Evolutionary conservation across 2,888 invertebrate species (phyloP).

Genomic region (Lasioglossum malachurum): DNA sequence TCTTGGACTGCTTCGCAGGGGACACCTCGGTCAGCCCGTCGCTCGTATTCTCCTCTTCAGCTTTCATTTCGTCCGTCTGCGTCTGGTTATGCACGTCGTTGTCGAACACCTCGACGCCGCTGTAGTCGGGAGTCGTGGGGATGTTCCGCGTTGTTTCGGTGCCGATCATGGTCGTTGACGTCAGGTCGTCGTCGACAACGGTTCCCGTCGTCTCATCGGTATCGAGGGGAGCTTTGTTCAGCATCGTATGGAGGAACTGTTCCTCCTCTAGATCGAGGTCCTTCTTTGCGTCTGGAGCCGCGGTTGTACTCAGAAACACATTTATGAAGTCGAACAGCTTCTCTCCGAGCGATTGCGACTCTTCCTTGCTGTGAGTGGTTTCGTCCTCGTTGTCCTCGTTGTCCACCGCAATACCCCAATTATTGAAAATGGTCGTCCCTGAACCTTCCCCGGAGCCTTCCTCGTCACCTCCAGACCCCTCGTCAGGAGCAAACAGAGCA

Average conservation of each 20-base stretch:
- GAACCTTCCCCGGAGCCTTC: slow-evolving; percentile 85
- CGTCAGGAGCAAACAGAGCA: slow-evolving; percentile 75
- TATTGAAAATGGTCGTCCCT: slow-evolving; percentile 64
- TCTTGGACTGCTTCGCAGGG: slow-evolving; percentile 74
- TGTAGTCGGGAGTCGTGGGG: neutral
- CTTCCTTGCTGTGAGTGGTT: neutral
- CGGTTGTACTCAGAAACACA: slow-evolving; percentile 37
- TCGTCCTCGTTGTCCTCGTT: neutral
- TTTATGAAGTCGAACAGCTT: slow-evolving; percentile 62
- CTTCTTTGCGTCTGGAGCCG: slow-evolving; percentile 62
- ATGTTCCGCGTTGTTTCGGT: neutral
- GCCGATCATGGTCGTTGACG: neutral
- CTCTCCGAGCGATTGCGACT: slow-evolving; percentile 53
- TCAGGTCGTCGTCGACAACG: neutral
- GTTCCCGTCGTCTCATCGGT: neutral
- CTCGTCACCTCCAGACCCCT: slow-evolving; percentile 82
- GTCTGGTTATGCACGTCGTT: slow-evolving; percentile 46
- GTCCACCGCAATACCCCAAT: slow-evolving; percentile 4
- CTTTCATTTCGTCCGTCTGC: slow-evolving; percentile 71
- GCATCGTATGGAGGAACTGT: slow-evolving; percentile 75
- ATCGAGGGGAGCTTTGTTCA: slow-evolving; percentile 50
- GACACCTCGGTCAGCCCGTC: slow-evolving; percentile 71
- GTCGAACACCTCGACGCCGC: slow-evolving; percentile 32
- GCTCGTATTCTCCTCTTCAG: slow-evolving; percentile 49
- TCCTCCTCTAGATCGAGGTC: slow-evolving; percentile 77